Evolutionary conservation across 2,797 vertebrate species (phyloP).

Genomic region (Discoglossus pictus): DNA sequence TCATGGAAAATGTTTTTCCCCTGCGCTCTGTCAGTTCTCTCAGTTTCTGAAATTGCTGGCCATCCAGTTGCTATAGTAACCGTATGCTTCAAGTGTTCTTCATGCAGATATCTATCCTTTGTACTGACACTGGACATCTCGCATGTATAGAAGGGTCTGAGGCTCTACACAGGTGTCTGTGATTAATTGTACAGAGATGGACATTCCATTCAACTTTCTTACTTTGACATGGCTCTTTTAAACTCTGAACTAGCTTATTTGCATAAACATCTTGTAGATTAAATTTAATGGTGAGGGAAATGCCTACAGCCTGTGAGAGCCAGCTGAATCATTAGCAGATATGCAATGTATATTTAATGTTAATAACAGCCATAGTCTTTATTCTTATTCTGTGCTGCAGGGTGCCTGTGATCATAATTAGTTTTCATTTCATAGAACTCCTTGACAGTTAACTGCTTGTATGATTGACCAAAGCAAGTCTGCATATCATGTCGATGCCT

Average conservation of each 20-base stretch:
- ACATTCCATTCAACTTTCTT: conserved; percentile 22
- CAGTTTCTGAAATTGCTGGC: too few species aligned
- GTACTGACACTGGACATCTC: too few species aligned
- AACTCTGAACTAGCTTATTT: conserved; percentile 39
- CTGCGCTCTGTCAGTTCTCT: too few species aligned
- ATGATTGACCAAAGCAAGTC: background rate
- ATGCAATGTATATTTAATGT: conserved; percentile 49
- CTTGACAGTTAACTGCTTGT: conserved; percentile 34
- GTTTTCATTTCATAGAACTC: conserved; percentile 33
- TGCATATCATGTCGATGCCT: too few species aligned
- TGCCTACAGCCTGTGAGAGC: conserved; percentile 37
- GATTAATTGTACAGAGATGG: conserved; percentile 29
- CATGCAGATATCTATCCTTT: too few species aligned
- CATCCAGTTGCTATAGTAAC: too few species aligned
- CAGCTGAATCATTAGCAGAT: conserved; percentile 44
- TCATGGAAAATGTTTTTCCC: too few species aligned
- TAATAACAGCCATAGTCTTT: conserved; percentile 44
- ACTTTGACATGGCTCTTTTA: conserved; percentile 34
- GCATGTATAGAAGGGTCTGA: too few species aligned
- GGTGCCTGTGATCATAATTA: conserved; percentile 39
- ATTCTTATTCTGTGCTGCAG: conserved; percentile 36
- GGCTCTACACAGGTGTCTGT: conserved; percentile 19
- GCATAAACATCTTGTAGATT: conserved; percentile 28
- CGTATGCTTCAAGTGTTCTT: too few species aligned
- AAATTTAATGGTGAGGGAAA: conserved; percentile 32